Evolutionary conservation across 2,888 invertebrate species (phyloP).

Genomic region (Andrena dorsata): DNA sequence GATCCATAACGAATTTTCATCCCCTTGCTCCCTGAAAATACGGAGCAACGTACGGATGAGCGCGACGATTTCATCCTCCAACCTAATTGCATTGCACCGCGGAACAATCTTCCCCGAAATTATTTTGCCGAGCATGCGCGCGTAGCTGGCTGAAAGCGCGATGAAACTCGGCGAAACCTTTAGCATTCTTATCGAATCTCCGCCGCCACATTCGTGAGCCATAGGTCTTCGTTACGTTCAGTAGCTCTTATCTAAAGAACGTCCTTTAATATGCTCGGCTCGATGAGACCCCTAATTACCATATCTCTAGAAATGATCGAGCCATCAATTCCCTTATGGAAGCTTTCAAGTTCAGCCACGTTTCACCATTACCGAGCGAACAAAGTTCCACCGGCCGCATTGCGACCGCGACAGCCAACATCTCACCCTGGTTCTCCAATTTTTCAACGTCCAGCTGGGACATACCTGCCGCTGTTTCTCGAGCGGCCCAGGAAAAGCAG

Average conservation of each 20-base stretch:
- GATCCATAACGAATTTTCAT: constrained; percentile 74
- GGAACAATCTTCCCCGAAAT: constrained; percentile 7
- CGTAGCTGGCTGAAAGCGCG: neutral
- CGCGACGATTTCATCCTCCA: constrained; percentile 53
- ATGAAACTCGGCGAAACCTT: constrained; percentile 2
- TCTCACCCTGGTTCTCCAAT: neutral
- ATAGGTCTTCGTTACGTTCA: too few species aligned
- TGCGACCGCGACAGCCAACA: neutral
- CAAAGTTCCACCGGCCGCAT: neutral
- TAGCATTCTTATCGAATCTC: neutral
- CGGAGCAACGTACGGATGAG: constrained; percentile 30
- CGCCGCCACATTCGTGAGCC: too few species aligned
- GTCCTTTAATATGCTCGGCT: too few species aligned
- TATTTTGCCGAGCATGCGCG: neutral
- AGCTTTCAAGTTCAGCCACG: neutral
- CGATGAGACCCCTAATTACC: too few species aligned
- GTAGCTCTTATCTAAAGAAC: too few species aligned
- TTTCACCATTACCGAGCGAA: neutral
- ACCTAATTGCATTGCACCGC: constrained; percentile 2
- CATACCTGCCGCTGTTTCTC: neutral
- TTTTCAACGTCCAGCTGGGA: neutral
- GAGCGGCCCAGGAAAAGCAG: neutral
- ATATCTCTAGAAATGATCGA: neutral
- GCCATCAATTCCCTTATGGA: neutral
- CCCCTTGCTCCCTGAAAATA: constrained; percentile 64